Evolutionary conservation across 2,113 vertebrate genomes (phyloP).

Genomic region (Arenaria interpres): DNA sequence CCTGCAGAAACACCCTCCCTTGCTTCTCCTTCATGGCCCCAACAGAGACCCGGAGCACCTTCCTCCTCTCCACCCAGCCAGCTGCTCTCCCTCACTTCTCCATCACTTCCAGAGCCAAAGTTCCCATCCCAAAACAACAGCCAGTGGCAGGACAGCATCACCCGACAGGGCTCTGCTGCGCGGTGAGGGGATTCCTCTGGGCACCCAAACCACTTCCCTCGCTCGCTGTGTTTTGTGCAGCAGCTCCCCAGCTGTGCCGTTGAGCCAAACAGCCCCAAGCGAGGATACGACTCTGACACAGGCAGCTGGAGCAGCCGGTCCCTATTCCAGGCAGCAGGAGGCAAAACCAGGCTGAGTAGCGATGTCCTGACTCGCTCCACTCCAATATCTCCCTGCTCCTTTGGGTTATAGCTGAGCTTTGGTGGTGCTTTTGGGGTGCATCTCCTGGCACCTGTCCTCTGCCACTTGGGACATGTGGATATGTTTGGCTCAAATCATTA

Average conservation of each 20-base stretch:
- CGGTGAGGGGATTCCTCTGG: not conserved
- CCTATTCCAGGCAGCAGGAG: rapidly evolving
- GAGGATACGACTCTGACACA: rapidly evolving
- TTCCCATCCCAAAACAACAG: not conserved
- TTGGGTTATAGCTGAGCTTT: not conserved
- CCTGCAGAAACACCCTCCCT: not conserved
- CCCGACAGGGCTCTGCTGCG: rapidly evolving
- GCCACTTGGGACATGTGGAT: not conserved
- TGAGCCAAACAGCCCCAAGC: not conserved
- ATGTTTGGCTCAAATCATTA: not conserved
- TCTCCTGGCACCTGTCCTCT: not conserved
- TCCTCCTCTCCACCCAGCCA: not conserved
- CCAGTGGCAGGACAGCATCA: not conserved
- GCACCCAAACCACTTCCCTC: not conserved
- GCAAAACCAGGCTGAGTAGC: not conserved
- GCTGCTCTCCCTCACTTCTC: not conserved
- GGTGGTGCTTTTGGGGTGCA: not conserved
- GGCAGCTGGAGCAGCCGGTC: not conserved
- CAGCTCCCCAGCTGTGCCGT: not conserved
- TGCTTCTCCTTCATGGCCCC: not conserved
- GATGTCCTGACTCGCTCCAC: not conserved
- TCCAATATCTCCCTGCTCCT: rapidly evolving
- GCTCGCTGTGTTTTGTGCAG: not conserved
- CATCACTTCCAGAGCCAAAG: not conserved
- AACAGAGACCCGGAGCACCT: not conserved